These are phyloP conservation scores for Gambusia holbrooki DNA, from an alignment of 2,113 vertebrate species.

Conservation along the genomic window DNA sequence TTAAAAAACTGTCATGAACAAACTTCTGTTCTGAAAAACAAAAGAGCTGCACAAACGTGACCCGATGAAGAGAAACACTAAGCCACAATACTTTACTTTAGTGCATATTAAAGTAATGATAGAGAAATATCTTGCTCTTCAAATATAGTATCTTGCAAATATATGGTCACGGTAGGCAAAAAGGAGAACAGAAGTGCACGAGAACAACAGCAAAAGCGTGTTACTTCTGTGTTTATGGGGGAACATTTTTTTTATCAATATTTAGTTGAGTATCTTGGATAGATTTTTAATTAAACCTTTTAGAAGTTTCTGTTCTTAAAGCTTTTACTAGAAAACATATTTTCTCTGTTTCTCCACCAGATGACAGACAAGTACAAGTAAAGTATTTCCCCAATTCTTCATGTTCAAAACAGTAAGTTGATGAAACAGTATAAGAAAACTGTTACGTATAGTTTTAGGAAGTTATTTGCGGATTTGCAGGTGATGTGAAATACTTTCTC, in stretches of 20 bases:
- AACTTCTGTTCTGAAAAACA: constrained; percentile 13
- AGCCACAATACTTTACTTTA: constrained; percentile 67
- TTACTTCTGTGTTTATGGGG: constrained; percentile 42
- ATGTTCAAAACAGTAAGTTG: neutral
- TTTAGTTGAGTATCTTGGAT: constrained; percentile 36
- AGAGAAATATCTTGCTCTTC: constrained; percentile 61
- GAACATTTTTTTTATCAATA: neutral
- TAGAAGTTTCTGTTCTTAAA: neutral
- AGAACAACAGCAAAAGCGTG: constrained; percentile 15
- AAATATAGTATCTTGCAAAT: constrained; percentile 59
- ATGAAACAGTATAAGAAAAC: neutral
- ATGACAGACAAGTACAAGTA: constrained; percentile 52
- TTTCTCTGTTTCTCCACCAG: constrained; percentile 58
- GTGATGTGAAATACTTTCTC: constrained; percentile 16
- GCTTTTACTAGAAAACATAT: constrained; percentile 20
- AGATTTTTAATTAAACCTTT: constrained; percentile 33
- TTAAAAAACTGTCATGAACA: constrained; percentile 8
- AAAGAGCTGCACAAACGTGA: constrained; percentile 29
- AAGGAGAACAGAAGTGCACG: constrained; percentile 15
- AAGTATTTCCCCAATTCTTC: neutral
- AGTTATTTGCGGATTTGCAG: constrained; percentile 1
- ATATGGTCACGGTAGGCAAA: constrained; percentile 30
- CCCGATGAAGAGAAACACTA: constrained; percentile 37
- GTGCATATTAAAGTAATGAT: constrained; percentile 74
- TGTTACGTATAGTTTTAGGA: constrained; percentile 10